Evolutionary conservation across 1,140 invertebrate genomes (phyloP).

Genomic region (Drosophila teissieri): DNA sequence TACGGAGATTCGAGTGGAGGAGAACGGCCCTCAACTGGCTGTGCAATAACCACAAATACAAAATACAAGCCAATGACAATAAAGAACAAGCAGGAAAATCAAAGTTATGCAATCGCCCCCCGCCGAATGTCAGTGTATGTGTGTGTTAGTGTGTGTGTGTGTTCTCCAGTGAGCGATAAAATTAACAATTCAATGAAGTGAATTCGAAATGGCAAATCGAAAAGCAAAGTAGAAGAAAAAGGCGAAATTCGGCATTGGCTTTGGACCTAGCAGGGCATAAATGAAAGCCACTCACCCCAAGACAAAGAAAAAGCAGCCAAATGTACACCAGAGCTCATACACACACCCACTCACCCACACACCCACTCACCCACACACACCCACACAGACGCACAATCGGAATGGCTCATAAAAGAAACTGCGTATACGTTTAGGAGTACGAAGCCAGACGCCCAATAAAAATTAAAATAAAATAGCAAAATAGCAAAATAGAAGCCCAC

Average conservation of each 20-base stretch:
- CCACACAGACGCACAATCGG: constrained; percentile 5
- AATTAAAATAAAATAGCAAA: constrained; percentile 65
- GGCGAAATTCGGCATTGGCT: constrained; percentile 9
- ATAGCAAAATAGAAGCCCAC: constrained; percentile 57
- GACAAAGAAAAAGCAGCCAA: constrained; percentile 1
- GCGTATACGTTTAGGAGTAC: constrained; percentile 30
- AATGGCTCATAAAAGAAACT: constrained; percentile 58
- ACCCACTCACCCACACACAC: not conserved
- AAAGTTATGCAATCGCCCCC: constrained; percentile 36
- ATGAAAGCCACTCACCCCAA: constrained; percentile 3
- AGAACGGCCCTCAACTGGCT: not conserved
- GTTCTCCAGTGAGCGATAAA: constrained; percentile 53
- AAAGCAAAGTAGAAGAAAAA: constrained; percentile 52
- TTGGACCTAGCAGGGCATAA: constrained; percentile 10
- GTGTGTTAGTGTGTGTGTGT: constrained; percentile 5
- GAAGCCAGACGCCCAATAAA: constrained; percentile 54
- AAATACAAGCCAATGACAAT: constrained; percentile 69
- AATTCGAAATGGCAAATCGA: constrained; percentile 75
- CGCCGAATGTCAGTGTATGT: not conserved
- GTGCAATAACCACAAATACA: constrained; percentile 74
- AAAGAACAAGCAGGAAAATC: constrained; percentile 51
- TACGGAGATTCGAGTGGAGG: not conserved
- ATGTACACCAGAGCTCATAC: not conserved
- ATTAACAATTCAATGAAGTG: constrained; percentile 81
- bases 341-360: not conserved